These are phyloP conservation scores for Lingula anatina DNA, from an alignment of 2,888 invertebrate species.

Conservation along the genomic window DNA sequence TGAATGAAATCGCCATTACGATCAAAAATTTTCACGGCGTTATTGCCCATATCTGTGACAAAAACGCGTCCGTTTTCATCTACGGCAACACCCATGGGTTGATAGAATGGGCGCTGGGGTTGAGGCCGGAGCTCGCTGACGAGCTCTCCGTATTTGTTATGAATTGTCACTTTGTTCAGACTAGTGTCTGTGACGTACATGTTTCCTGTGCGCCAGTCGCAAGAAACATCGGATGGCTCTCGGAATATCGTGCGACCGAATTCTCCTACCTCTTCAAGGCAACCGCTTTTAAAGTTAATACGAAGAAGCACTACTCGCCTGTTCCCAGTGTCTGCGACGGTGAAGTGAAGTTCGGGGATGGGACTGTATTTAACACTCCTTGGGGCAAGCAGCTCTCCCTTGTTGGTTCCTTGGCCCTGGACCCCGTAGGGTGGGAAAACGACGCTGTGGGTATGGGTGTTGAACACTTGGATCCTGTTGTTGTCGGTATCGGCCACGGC, in stretches of 20 bases:
- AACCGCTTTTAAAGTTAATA: conserved; percentile 2
- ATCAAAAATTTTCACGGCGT: conserved; percentile 1
- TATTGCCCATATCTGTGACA: conserved; percentile 2
- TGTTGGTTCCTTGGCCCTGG: neutral
- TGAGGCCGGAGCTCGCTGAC: neutral
- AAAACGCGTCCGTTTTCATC: conserved; percentile 3
- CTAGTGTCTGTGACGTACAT: conserved; percentile 1
- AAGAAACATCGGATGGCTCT: conserved; percentile 2
- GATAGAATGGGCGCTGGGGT: neutral
- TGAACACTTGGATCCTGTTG: conserved; percentile 1
- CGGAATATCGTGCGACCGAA: conserved; percentile 3
- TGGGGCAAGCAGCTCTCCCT: neutral
- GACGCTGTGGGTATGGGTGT: neutral
- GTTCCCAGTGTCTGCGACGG: conserved; percentile 4
- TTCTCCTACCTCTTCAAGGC: neutral
- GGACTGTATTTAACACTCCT: conserved; percentile 3
- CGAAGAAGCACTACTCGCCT: neutral
- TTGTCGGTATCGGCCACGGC: conserved; percentile 5
- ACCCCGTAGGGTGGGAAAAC: conserved; percentile 2
- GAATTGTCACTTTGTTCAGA: neutral
- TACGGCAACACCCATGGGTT: neutral
- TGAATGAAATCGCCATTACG: conserved; percentile 3
- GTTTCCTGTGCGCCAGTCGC: conserved; percentile 1
- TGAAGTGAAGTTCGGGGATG: conserved; percentile 1
- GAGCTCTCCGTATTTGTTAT: conserved; percentile 1